These are phyloP conservation scores for Eulemur mongoz DNA, from an alignment of 2,797 vertebrate genomes.

Conservation along the genomic window DNA sequence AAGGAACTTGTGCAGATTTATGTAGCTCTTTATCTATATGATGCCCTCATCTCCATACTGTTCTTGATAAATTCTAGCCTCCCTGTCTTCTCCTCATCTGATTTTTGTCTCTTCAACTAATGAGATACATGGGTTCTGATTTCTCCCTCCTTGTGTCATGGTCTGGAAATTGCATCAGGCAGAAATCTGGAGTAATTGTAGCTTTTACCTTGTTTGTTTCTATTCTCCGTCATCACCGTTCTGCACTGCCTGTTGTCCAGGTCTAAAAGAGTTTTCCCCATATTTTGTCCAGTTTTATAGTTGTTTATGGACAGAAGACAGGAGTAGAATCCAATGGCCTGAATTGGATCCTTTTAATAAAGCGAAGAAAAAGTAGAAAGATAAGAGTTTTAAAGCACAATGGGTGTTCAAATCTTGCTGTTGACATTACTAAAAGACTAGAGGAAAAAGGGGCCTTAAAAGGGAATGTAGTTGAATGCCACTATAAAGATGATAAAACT, in stretches of 20 bases:
- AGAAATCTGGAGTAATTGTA: background rate
- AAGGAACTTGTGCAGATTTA: background rate
- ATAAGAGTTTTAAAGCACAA: background rate
- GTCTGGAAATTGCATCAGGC: background rate
- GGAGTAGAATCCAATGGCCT: background rate
- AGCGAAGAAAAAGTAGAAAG: background rate
- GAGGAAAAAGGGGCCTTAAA: background rate
- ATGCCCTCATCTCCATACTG: background rate
- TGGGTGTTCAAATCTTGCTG: background rate
- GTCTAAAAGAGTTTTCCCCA: background rate
- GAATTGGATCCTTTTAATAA: background rate
- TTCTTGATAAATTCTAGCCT: background rate
- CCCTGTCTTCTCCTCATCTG: background rate
- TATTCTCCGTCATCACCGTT: background rate
- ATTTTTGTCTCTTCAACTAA: background rate
- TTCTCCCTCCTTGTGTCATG: background rate
- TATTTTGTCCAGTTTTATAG: slow-evolving; percentile 1
- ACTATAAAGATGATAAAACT: background rate
- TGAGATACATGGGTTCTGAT: background rate
- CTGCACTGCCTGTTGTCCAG: background rate
- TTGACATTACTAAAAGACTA: background rate
- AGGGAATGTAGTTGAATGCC: background rate
- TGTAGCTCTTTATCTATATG: background rate
- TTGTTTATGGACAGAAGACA: background rate
- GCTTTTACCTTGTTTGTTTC: background rate